These are phyloP conservation scores for Nipponacmea schrenckii DNA, from an alignment of 2,888 invertebrate genomes.

Conservation along the genomic window DNA sequence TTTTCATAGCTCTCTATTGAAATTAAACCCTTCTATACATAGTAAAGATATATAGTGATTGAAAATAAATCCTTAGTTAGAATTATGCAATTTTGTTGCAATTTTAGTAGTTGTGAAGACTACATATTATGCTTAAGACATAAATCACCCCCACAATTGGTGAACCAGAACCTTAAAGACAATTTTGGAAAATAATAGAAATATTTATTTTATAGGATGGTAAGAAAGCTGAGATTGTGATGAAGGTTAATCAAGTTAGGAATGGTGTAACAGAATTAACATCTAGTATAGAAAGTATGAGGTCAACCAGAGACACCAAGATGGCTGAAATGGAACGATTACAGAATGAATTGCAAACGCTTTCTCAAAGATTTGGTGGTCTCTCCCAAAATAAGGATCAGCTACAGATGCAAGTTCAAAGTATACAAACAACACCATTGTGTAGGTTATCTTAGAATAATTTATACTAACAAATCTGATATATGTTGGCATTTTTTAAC, in stretches of 20 bases:
- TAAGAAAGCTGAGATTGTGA: constrained; percentile 82
- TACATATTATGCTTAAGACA: no score
- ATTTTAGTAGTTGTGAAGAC: no score
- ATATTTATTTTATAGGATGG: constrained; percentile 70
- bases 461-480: neutral
- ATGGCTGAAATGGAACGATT: constrained; percentile 72
- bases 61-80: no score
- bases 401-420: constrained; percentile 59
- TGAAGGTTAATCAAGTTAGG: constrained; percentile 82
- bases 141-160: no score
- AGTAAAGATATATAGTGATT: no score
- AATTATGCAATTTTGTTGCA: no score
- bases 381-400: constrained; percentile 64
- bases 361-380: constrained; percentile 51
- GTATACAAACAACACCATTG: constrained; percentile 58
- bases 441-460: constrained; percentile 57
- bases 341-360: constrained; percentile 58
- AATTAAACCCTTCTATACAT: no score
- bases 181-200: no score
- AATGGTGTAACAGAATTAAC: constrained; percentile 89
- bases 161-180: no score
- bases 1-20: no score
- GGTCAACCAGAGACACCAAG: constrained; percentile 87
- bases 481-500: no score
- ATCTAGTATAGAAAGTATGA: constrained; percentile 95